Evolutionary conservation across 2,113 vertebrate species (phyloP).

Genomic region (Hiodon tergisus): DNA sequence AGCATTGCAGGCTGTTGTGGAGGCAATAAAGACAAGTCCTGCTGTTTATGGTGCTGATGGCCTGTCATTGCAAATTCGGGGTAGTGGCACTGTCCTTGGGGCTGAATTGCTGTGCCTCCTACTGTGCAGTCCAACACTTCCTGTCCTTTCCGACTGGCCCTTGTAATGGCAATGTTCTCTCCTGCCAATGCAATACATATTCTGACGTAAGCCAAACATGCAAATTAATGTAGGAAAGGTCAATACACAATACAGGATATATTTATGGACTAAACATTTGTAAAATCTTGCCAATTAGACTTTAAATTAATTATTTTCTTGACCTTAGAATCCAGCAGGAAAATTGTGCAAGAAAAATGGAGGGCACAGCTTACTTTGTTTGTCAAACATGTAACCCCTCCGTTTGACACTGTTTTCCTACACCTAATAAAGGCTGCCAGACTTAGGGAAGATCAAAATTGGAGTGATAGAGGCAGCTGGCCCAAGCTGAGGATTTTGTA

Average conservation of each 20-base stretch:
- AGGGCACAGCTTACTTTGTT: slow-evolving; percentile 29
- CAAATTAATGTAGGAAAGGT: slow-evolving; percentile 63
- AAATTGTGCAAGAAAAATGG: slow-evolving; percentile 9
- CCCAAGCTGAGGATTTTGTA: slow-evolving; percentile 38
- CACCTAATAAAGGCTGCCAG: slow-evolving; percentile 34
- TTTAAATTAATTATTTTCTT: slow-evolving; percentile 56
- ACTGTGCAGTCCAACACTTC: no score
- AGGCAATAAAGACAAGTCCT: no score
- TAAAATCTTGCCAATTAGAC: slow-evolving; percentile 67
- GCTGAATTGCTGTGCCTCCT: no score
- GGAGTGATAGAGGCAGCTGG: slow-evolving; percentile 41
- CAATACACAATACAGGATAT: slow-evolving; percentile 52
- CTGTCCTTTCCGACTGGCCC: no score
- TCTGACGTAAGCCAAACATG: slow-evolving; percentile 63
- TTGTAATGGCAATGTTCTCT: no score
- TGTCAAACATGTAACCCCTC: slow-evolving; percentile 9
- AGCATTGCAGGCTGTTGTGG: no score
- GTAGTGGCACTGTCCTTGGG: no score
- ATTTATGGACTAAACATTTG: slow-evolving; percentile 62
- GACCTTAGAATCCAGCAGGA: slow-evolving; percentile 48
- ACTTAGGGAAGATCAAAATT: slow-evolving; percentile 30
- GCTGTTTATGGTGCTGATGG: no score
- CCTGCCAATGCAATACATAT: slow-evolving; percentile 56
- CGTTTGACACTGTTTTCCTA: neutral
- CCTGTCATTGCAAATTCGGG: no score